A percentile compares a stretch with the other conserved stretches of the same genome.
These are phyloP conservation scores for Choristoneura fumiferana DNA, from an alignment of 1,140 invertebrate genomes.

Conservation along the genomic window DNA sequence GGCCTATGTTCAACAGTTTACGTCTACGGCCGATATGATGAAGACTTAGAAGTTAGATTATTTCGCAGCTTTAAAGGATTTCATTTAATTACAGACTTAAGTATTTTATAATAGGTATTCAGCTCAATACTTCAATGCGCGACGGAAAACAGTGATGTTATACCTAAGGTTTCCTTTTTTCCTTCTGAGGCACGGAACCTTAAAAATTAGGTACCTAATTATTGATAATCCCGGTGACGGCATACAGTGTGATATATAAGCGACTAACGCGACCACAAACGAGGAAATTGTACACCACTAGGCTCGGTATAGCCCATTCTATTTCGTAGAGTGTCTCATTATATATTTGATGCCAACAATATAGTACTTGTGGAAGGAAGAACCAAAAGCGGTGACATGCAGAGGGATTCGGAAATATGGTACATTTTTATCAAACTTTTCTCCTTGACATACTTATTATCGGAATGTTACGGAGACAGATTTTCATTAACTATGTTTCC, in stretches of 20 bases:
- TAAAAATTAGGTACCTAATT: no score
- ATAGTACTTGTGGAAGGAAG: constrained; percentile 52
- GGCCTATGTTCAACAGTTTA: no score
- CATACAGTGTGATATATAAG: constrained; percentile 67
- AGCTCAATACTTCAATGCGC: no score
- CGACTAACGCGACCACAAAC: constrained; percentile 53
- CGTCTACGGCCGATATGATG: no score
- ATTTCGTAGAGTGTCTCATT: constrained; percentile 45
- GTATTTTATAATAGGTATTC: no score
- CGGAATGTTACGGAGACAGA: constrained; percentile 47
- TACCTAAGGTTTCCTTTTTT: no score
- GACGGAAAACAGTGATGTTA: no score
- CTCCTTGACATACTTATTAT: constrained; percentile 58
- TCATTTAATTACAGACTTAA: no score
- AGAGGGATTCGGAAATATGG: constrained; percentile 55
- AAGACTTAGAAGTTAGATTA: no score
- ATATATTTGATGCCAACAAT: constrained; percentile 49
- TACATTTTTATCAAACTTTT: constrained; percentile 55
- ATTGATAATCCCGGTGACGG: constrained; percentile 46
- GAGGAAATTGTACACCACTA: constrained; percentile 53
- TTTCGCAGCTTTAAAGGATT: no score
- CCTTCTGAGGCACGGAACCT: no score
- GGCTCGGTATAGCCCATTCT: constrained; percentile 39
- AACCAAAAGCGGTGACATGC: constrained; percentile 51
- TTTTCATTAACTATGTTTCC: constrained; percentile 52